Percentiles rank a stretch among this genome's conserved stretches.
Evolutionary conservation across 2,888 invertebrate genomes (phyloP).

Genomic region (Oscheius myriophilus): DNA sequence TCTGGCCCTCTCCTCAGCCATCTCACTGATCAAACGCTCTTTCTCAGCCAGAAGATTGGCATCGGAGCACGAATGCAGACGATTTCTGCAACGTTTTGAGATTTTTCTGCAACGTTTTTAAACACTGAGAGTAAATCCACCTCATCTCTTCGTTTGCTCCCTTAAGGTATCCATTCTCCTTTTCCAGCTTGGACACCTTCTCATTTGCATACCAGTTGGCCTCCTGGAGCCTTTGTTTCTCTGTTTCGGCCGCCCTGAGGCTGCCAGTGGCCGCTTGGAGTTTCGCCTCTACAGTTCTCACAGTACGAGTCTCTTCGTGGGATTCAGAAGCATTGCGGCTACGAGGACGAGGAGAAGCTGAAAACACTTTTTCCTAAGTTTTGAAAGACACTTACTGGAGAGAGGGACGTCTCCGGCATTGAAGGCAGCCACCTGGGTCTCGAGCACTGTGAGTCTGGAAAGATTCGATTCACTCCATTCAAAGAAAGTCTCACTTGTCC

Average conservation of each 20-base stretch:
- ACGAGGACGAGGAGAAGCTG: slow-evolving; percentile 29
- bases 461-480: not conserved
- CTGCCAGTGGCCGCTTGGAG: slow-evolving; percentile 37
- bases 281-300: slow-evolving; percentile 44
- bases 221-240: slow-evolving; percentile 51
- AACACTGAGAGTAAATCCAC: slow-evolving; percentile 18
- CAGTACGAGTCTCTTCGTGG: slow-evolving; percentile 20
- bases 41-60: slow-evolving; percentile 46
- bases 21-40: slow-evolving; percentile 46
- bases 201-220: slow-evolving; percentile 50
- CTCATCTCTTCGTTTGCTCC: slow-evolving; percentile 50
- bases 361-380: not conserved
- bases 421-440: slow-evolving; percentile 38
- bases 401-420: slow-evolving; percentile 34
- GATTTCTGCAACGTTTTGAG: slow-evolving; percentile 41
- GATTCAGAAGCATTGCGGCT: slow-evolving; percentile 34
- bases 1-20: slow-evolving; percentile 57
- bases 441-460: slow-evolving; percentile 25
- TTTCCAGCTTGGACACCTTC: slow-evolving; percentile 44
- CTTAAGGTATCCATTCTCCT: slow-evolving; percentile 50
- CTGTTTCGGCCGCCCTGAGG: slow-evolving; percentile 38
- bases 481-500: slow-evolving; percentile 33
- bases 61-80: slow-evolving; percentile 36
- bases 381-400: not conserved
- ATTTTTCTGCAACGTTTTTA: too few species aligned